A percentile compares a stretch with the other conserved stretches of the same genome.
phyloP scores from a whole-genome alignment of 1,140 invertebrate genomes.

The Trichomalopsis sarcophagae region DNA sequence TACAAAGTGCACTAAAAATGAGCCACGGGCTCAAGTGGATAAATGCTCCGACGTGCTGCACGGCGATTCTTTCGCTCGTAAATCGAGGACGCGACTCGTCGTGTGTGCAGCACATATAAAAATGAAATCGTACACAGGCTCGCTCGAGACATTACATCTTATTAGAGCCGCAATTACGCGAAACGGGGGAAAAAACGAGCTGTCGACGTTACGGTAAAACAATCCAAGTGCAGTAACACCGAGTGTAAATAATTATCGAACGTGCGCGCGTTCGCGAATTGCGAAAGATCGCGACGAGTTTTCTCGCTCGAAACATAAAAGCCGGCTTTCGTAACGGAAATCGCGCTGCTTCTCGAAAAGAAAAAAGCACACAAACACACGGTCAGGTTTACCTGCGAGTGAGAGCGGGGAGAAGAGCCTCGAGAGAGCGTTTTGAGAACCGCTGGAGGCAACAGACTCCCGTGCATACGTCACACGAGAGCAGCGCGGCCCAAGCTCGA shows the following conservation, averaged over 20 bases:
- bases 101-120: background rate
- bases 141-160: background rate
- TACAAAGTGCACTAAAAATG: background rate
- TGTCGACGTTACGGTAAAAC: slow-evolving; percentile 13
- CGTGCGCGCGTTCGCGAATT: background rate
- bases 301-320: slow-evolving; percentile 32
- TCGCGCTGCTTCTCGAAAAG: slow-evolving; percentile 3
- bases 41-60: background rate
- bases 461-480: slow-evolving; percentile 30
- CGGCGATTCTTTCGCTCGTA: background rate
- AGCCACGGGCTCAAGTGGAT: background rate
- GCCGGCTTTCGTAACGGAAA: slow-evolving; percentile 41
- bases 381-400: background rate
- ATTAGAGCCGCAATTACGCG: background rate
- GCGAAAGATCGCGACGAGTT: background rate
- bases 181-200: background rate
- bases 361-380: background rate
- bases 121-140: background rate
- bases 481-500: slow-evolving; percentile 39
- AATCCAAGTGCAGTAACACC: slow-evolving; percentile 34
- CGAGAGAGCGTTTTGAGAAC: slow-evolving; percentile 11
- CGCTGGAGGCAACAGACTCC: background rate
- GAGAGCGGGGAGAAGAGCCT: background rate
- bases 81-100: too few species aligned
- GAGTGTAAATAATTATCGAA: slow-evolving; percentile 39